Percentiles rank a stretch among this genome's conserved stretches.
Conservation (phyloP, 1,140 invertebrate genomes). For the Ditylenchus dipsaci region DNA sequence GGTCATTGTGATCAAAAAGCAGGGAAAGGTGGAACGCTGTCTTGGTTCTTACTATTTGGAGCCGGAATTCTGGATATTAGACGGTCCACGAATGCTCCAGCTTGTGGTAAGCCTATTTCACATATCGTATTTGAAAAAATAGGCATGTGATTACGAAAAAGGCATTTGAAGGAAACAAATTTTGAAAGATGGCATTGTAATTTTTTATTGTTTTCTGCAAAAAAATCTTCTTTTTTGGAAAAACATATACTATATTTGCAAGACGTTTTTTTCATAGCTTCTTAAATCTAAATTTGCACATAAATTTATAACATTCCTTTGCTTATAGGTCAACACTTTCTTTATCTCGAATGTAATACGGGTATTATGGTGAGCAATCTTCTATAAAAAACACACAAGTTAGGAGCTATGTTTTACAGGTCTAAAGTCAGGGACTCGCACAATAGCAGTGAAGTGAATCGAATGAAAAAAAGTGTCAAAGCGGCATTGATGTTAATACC, state of each 20-base stretch:
- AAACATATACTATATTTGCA: too few species aligned
- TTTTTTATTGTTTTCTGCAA: conserved; percentile 9
- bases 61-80: conserved; percentile 57
- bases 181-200: not conserved
- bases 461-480: conserved; percentile 58
- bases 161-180: too few species aligned
- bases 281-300: not conserved
- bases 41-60: conserved; percentile 55
- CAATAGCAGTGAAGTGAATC: conserved; percentile 47
- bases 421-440: conserved; percentile 52
- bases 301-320: not conserved
- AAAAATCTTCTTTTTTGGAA: too few species aligned
- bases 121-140: too few species aligned
- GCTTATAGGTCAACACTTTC: conserved; percentile 47
- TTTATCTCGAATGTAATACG: conserved; percentile 57
- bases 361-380: conserved; percentile 41
- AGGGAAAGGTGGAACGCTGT: conserved; percentile 54
- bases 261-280: too few species aligned
- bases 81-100: conserved; percentile 53
- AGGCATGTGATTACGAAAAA: too few species aligned
- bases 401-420: too few species aligned
- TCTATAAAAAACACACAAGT: too few species aligned
- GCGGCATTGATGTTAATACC: conserved; percentile 58
- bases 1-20: conserved; percentile 50
- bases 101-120: conserved; percentile 49